phyloP scores from a whole-genome alignment of 2,113 vertebrate species.

The Myodes glareolus region DNA sequence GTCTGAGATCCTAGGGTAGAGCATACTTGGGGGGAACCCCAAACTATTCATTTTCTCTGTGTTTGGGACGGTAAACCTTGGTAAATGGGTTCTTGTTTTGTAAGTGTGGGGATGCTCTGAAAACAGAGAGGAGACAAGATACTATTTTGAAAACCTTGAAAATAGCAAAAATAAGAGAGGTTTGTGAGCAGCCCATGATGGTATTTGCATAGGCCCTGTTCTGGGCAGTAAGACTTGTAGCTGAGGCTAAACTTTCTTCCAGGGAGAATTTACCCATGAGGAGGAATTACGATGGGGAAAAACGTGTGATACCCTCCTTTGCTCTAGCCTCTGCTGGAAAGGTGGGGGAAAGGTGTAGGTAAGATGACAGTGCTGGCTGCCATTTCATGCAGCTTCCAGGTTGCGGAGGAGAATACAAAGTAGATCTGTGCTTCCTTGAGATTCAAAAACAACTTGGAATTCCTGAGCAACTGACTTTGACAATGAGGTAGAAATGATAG shows the following conservation, averaged over 20 bases:
- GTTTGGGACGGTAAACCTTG: neutral
- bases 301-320: neutral
- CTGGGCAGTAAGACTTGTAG: neutral
- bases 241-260: neutral
- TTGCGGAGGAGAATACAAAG: neutral
- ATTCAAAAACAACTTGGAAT: neutral
- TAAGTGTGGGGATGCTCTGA: neutral
- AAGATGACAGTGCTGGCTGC: neutral
- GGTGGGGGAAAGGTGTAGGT: neutral
- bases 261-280: neutral
- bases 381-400: neutral
- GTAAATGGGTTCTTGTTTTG: neutral
- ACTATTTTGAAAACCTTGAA: neutral
- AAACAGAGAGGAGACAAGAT: neutral
- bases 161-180: neutral
- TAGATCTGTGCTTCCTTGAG: neutral
- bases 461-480: neutral
- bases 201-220: neutral
- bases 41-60: neutral
- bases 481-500: neutral
- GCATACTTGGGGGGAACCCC: neutral
- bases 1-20: neutral
- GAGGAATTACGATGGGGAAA: neutral
- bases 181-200: neutral
- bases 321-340: neutral